These are phyloP conservation scores for Pterois miles DNA, from an alignment of 2,797 vertebrate genomes.

Conservation along the genomic window DNA sequence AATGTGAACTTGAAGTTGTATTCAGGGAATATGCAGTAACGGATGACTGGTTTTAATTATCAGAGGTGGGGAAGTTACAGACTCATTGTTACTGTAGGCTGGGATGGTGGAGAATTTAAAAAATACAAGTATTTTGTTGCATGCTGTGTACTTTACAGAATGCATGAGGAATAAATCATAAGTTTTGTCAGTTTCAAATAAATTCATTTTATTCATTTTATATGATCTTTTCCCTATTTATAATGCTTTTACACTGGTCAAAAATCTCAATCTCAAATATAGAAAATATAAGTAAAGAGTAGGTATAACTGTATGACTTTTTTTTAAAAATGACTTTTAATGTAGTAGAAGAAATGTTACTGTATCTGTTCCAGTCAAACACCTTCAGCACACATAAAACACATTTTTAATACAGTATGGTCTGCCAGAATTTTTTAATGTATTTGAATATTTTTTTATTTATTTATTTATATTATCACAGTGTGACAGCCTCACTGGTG, in stretches of 20 bases:
- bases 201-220: slow-evolving; percentile 53
- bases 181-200: slow-evolving; percentile 54
- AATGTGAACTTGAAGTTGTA: slow-evolving; percentile 31
- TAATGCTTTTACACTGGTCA: background rate
- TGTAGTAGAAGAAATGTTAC: background rate
- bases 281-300: background rate
- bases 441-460: background rate
- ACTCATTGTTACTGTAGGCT: slow-evolving; percentile 5
- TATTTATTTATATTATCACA: no score
- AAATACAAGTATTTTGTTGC: slow-evolving; percentile 35
- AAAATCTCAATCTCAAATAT: background rate
- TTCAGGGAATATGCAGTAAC: slow-evolving; percentile 48
- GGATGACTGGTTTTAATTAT: slow-evolving; percentile 10
- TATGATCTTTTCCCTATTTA: background rate
- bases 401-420: background rate
- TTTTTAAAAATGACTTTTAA: no score
- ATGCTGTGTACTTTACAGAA: slow-evolving; percentile 56
- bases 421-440: background rate
- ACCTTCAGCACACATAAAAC: background rate
- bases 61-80: background rate
- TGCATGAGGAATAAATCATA: slow-evolving; percentile 55
- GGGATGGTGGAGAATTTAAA: background rate
- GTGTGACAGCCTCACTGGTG: no score
- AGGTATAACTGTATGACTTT: background rate
- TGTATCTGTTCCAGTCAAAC: background rate